Evolutionary conservation across 2,113 vertebrate genomes (phyloP), one percentile per base, ranked within the genome.

Genomic region (Actenoides lindsayi): DNA sequence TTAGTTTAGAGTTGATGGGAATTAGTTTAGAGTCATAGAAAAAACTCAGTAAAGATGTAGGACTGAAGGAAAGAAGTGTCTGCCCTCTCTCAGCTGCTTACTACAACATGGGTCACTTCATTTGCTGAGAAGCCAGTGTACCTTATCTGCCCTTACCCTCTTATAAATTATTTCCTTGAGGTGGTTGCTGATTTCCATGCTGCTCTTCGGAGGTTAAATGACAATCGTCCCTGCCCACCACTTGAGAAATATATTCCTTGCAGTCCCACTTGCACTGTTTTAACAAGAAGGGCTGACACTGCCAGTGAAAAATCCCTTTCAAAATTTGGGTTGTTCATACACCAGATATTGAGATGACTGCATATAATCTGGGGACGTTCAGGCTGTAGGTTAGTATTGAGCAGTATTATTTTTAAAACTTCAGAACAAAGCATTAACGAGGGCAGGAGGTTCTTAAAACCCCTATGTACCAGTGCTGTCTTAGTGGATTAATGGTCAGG

Each of bases 401-500:
- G 39, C 5, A 68, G 21, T 6, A 60, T 71, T 84, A 4, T 53
- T 83, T 68, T 93, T 24, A 81, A 94, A 90, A 81, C 39, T 83
- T 90, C 51, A 71, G 59, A 78, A 75, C 27, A 90, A 93, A 86
- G 7, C 14, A 24, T 77, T 89, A 88, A 27, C 17, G 8, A 41
- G 71, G 46, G 50, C 59, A 83, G 64, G 51, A 90, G 46, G 39
- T 90, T 82, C 86, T 83, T 89, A 92, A 92, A 95, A 94, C 67
- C 28, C 30, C 46, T 31, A 2, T 60, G 30, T 86, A 53, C 33
- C 71, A 90, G 63, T 95, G 78, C 67, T 93, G 54, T 69, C 74
- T 90, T 70, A 96, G 37, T 67, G 54, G 78, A 88, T 89, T 92
- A 92, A 74, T 81, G 51, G 41, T 60, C 56, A 88, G 30, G 83